Evolutionary conservation across 1,140 invertebrate species (phyloP).

Genomic region (Brachionus paranguensis): DNA sequence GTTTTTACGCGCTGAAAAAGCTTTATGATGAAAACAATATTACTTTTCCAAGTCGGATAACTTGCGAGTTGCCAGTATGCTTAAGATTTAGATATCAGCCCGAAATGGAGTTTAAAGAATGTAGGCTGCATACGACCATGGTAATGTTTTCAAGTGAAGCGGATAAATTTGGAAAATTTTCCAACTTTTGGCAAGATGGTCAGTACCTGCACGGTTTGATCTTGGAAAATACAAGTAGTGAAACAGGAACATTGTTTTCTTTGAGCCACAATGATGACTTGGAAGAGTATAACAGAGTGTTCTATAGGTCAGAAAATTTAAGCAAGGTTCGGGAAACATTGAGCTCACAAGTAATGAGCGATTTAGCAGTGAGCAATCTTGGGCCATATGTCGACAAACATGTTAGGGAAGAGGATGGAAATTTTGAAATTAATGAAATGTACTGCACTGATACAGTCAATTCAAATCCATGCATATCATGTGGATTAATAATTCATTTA

Average conservation of each 20-base stretch:
- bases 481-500: slow-evolving; percentile 9
- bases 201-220: not conserved
- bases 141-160: not conserved
- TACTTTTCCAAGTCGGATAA: not conserved
- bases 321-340: not conserved
- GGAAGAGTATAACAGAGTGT: not conserved
- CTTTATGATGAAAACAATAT: slow-evolving; percentile 6
- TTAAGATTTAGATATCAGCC: slow-evolving; percentile 14
- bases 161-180: slow-evolving; percentile 6
- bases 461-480: not conserved
- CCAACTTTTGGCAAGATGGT: slow-evolving; percentile 18
- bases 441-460: slow-evolving; percentile 11
- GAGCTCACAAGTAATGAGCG: not conserved
- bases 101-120: not conserved
- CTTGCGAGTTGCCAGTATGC: not conserved
- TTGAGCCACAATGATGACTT: not conserved
- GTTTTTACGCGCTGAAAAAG: slow-evolving; percentile 15
- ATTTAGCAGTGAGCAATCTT: slow-evolving; percentile 20
- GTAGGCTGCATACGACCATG: slow-evolving; percentile 14
- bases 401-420: not conserved
- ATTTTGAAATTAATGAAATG: slow-evolving; percentile 1
- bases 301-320: not conserved
- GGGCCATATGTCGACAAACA: not conserved
- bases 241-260: slow-evolving; percentile 15
- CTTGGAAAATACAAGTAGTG: not conserved